phyloP scores from a whole-genome alignment of 2,888 invertebrate genomes.

The Tridacna crocea region DNA sequence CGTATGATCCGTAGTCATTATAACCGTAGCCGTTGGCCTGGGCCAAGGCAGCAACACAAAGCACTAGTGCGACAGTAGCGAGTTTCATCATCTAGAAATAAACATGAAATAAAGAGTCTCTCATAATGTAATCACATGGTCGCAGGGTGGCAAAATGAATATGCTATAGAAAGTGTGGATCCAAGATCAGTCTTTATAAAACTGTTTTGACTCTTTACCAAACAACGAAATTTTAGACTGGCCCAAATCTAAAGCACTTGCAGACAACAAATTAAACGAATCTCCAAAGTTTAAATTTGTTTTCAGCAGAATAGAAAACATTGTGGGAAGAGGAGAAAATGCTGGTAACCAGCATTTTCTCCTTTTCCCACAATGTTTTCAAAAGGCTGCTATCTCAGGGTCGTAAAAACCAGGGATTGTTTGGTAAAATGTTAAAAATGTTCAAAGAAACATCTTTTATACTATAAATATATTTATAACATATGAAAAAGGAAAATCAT shows the following conservation, averaged over 20 bases:
- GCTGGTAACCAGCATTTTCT: background rate
- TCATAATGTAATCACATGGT: background rate
- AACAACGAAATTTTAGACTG: too few species aligned
- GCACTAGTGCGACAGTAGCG: constrained; percentile 23
- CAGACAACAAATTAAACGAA: too few species aligned
- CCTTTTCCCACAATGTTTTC: constrained; percentile 2
- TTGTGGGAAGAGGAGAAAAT: background rate
- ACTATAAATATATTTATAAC: too few species aligned
- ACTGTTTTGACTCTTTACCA: too few species aligned
- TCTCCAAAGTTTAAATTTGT: too few species aligned
- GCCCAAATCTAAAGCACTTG: too few species aligned
- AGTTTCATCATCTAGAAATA: constrained; percentile 32
- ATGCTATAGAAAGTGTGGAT: too few species aligned
- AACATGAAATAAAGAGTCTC: background rate
- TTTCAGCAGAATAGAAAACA: background rate
- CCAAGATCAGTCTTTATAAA: too few species aligned
- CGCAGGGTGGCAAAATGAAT: too few species aligned
- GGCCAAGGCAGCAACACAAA: constrained; percentile 40
- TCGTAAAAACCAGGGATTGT: too few species aligned
- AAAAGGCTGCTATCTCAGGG: too few species aligned
- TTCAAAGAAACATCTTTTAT: background rate
- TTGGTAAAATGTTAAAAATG: too few species aligned
- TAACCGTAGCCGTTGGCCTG: constrained; percentile 14
- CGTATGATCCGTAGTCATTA: constrained; percentile 8
- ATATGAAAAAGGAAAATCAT: background rate